A percentile compares a stretch with the other conserved stretches of the same genome.
Conservation (phyloP, 2,113 vertebrate species). For the Sturnus vulgaris region DNA sequence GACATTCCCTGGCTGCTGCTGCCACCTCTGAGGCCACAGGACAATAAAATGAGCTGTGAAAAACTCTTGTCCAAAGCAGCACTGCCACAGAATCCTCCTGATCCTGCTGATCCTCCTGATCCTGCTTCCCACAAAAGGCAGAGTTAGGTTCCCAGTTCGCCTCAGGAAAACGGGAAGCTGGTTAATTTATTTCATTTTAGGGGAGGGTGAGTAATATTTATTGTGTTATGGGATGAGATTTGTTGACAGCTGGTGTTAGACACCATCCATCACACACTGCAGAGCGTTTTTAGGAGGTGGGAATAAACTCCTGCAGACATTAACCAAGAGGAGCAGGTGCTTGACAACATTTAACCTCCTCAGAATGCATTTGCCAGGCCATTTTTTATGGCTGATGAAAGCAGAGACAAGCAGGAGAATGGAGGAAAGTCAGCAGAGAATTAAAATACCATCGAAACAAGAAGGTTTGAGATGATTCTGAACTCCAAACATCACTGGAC, state of each 20-base stretch:
- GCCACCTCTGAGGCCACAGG: neutral
- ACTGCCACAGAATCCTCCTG: neutral
- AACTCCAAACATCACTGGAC: neutral
- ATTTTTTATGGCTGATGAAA: neutral
- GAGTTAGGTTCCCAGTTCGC: neutral
- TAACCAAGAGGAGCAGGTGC: neutral
- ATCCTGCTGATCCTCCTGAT: neutral
- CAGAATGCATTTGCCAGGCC: neutral
- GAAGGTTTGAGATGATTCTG: neutral
- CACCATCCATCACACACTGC: neutral
- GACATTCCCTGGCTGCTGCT: neutral
- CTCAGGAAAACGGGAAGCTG: neutral
- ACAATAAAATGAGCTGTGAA: neutral
- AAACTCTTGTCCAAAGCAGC: neutral
- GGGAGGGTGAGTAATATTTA: neutral
- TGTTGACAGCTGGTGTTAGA: neutral
- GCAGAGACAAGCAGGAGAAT: neutral
- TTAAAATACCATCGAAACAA: neutral
- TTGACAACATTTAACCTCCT: neutral
- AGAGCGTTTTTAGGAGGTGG: neutral
- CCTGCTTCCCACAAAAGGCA: neutral
- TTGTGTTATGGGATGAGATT: neutral
- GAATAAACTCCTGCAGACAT: neutral
- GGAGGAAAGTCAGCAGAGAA: neutral
- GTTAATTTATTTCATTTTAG: neutral